These are phyloP conservation scores for Podotricha telesiphe DNA, from an alignment of 2,888 invertebrate species.

Conservation along the genomic window DNA sequence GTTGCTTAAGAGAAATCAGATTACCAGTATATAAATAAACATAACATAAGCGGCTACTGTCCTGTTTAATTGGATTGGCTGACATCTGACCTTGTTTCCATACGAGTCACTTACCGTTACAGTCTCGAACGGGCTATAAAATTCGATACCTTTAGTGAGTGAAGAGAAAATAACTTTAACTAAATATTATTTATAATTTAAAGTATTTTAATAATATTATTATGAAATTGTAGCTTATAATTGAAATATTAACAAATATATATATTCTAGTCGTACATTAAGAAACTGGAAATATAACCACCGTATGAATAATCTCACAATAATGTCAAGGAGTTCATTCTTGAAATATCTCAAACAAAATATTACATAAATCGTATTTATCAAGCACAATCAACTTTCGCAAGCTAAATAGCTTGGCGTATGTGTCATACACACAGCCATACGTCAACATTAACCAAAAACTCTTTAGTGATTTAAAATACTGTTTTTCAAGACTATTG, in stretches of 20 bases:
- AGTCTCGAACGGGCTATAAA: constrained; percentile 18
- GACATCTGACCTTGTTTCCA: constrained; percentile 28
- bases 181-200: constrained; percentile 12
- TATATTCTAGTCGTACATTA: not conserved
- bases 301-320: constrained; percentile 9
- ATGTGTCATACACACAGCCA: constrained; percentile 30
- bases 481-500: constrained; percentile 49
- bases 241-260: too few relatives aligned
- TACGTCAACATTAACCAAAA: constrained; percentile 32
- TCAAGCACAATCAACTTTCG: constrained; percentile 32
- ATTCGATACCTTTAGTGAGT: constrained; percentile 13
- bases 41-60: constrained; percentile 11
- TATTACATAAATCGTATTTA: constrained; percentile 35
- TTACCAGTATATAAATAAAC: constrained; percentile 12
- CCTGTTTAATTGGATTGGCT: constrained; percentile 24
- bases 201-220: not conserved
- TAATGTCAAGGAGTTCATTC: constrained; percentile 29
- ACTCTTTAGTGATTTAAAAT: constrained; percentile 24
- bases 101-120: constrained; percentile 25
- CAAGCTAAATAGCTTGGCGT: constrained; percentile 24
- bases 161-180: constrained; percentile 3
- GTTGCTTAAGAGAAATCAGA: not conserved
- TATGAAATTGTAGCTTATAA: not conserved
- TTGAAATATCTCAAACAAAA: constrained; percentile 21
- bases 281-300: not conserved